Percentiles rank a stretch among this genome's conserved stretches.
These are phyloP conservation scores for Acleris laterana DNA, from an alignment of 2,888 invertebrate genomes.

Conservation along the genomic window DNA sequence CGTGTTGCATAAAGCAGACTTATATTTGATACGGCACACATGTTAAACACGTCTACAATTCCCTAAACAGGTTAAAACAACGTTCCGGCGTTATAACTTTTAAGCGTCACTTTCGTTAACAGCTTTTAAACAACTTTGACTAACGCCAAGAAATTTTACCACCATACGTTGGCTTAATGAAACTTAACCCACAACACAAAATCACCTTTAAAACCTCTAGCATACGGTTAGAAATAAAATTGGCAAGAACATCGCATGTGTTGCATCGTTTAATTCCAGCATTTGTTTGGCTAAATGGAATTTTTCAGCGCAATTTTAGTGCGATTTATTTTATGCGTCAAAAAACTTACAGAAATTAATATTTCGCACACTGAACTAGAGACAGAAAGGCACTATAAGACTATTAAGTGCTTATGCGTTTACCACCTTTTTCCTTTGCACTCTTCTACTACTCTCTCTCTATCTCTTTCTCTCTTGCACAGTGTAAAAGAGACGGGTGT, in stretches of 20 bases:
- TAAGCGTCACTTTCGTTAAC: slow-evolving; percentile 10
- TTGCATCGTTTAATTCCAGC: slow-evolving; percentile 25
- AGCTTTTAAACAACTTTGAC: slow-evolving; percentile 43
- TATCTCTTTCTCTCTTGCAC: too few relatives aligned
- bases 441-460: too few relatives aligned
- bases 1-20: too few relatives aligned
- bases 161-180: slow-evolving; percentile 28
- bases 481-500: too few relatives aligned
- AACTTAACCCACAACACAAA: not conserved
- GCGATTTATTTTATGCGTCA: slow-evolving; percentile 29
- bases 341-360: slow-evolving; percentile 27
- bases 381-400: too few relatives aligned
- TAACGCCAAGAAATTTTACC: slow-evolving; percentile 56
- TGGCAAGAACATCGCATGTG: slow-evolving; percentile 13
- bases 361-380: slow-evolving; percentile 1
- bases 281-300: slow-evolving; percentile 28
- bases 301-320: slow-evolving; percentile 29
- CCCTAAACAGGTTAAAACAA: slow-evolving; percentile 8
- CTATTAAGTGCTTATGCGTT: too few relatives aligned
- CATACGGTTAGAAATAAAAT: not conserved
- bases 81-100: slow-evolving; percentile 22
- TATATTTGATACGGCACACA: too few relatives aligned
- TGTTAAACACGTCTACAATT: too few relatives aligned
- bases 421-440: too few relatives aligned
- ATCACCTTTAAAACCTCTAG: not conserved